Evolutionary conservation across 2,797 vertebrate genomes (phyloP), one percentile per base, ranked within the genome.

Genomic region (Falco concolor): DNA sequence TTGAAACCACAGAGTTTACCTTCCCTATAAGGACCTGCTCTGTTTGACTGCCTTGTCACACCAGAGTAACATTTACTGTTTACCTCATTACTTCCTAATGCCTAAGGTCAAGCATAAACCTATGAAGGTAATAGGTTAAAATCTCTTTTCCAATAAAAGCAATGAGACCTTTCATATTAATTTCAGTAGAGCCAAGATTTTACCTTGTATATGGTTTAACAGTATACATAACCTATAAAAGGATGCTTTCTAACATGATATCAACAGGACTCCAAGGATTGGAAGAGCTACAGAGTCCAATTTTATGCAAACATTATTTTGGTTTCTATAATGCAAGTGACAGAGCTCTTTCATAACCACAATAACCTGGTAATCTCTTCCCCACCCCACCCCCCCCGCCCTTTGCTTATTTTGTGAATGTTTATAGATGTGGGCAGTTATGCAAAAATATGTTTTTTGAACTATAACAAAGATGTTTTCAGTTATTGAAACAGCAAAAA

Each of bases 1-100:
- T 49, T 53, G 61, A 91, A 85, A 63, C 84, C 87, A 12, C 76
- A 57, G 47, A 89, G 81, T 95, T 93, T 95, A 88, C 91, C 30
- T 80, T 89, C 56, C 45, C 44, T 92, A 6, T 79, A 92, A 95
- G 89, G 38, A 76, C 47, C 38, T 61, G 10, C 53, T 92, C 84
- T 97, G 88, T 95, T 93, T 82, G 54, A 9, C 54, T 69, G 52
- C 27, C 38, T 63, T 69, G 40, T 84, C 64, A 59, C 60, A 91
- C 52, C 63, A 84, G 38, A 28, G 21, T 52, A 53, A 89, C 11
- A 3, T 87, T 87, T 75, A 22, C 89, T 93, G 53, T 73, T 93
- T 88, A 69, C 44, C 86, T 93, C 82, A 50, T 60, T 83, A 49
- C 72, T 92, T 90, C 40, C 40, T 79, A 89, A 64, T 44, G 44